These are phyloP conservation scores for Cheirogaleus major DNA, from an alignment of 2,797 vertebrate species.

Conservation along the genomic window DNA sequence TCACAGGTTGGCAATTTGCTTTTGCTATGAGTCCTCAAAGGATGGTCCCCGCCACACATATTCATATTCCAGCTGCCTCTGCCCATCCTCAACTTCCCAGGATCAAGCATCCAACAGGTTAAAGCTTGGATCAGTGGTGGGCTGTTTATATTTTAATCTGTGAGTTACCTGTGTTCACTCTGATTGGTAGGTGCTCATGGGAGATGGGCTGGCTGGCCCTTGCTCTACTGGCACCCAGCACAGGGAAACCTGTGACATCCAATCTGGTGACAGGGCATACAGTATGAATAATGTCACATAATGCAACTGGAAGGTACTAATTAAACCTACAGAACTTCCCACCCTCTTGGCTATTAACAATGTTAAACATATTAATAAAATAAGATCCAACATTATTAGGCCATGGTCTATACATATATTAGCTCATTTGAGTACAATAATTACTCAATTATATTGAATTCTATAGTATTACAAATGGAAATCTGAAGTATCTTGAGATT, in stretches of 20 bases:
- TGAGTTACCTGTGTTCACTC: not conserved
- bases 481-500: not conserved
- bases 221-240: not conserved
- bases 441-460: not conserved
- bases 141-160: not conserved
- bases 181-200: not conserved
- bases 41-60: not conserved
- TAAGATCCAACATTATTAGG: not conserved
- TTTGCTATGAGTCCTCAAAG: not conserved
- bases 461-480: slow-evolving; percentile 13
- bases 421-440: not conserved
- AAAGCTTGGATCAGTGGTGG: not conserved
- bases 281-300: not conserved
- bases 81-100: not conserved
- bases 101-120: not conserved
- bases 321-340: not conserved
- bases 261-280: not conserved
- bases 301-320: not conserved
- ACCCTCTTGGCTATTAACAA: not conserved
- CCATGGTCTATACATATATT: not conserved
- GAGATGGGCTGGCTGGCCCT: not conserved
- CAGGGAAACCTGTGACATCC: not conserved
- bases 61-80: not conserved
- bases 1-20: not conserved
- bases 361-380: slow-evolving; percentile 16